These are phyloP conservation scores for Phoeniculus purpureus DNA, from an alignment of 2,797 vertebrate species.

Conservation along the genomic window DNA sequence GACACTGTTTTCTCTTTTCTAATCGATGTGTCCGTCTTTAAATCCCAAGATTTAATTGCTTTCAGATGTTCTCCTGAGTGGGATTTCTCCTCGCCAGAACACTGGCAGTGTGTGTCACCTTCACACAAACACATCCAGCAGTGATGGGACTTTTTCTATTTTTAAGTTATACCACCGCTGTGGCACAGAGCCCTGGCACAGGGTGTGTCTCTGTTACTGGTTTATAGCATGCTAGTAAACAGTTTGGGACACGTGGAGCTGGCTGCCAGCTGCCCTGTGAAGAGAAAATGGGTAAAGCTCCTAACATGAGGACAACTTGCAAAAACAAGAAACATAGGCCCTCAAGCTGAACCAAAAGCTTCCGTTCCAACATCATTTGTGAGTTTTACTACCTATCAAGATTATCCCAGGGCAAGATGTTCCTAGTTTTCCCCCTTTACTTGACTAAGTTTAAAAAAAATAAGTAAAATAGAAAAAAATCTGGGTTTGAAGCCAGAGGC, in stretches of 20 bases:
- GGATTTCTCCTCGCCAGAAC: neutral
- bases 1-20: neutral
- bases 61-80: neutral
- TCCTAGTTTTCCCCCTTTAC: neutral
- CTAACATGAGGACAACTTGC: neutral
- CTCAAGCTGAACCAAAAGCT: neutral
- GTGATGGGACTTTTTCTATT: neutral
- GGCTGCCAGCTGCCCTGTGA: rapidly evolving
- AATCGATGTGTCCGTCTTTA: neutral
- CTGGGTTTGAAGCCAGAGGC: neutral
- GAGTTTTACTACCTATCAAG: neutral
- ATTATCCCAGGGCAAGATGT: neutral
- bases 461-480: neutral
- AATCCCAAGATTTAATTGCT: neutral
- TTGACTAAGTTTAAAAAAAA: neutral
- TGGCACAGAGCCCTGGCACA: neutral
- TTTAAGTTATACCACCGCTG: neutral
- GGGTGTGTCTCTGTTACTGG: neutral
- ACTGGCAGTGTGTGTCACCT: rapidly evolving
- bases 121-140: neutral
- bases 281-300: neutral
- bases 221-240: neutral
- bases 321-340: neutral
- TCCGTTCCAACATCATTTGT: neutral
- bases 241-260: neutral